phyloP scores from a whole-genome alignment of 2,797 vertebrate genomes.

The Acropternis orthonyx region DNA sequence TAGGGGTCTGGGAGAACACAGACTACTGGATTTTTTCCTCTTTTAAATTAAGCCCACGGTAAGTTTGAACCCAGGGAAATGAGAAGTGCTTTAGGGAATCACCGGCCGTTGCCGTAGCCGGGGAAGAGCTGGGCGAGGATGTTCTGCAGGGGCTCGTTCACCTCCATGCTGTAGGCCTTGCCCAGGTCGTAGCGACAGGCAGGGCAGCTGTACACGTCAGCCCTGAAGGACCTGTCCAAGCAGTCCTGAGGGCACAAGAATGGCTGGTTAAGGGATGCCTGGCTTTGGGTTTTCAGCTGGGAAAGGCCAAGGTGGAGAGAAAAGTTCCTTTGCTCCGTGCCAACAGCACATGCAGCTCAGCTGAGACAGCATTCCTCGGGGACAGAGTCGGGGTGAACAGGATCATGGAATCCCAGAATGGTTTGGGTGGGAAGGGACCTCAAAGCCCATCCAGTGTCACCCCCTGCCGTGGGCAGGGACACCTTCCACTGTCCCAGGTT shows the following conservation, averaged over 20 bases:
- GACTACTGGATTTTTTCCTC: constrained; percentile 12
- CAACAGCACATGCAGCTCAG: background rate
- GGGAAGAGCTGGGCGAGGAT: constrained; percentile 93
- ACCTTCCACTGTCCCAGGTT: rapidly evolving
- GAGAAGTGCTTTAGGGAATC: constrained; percentile 76
- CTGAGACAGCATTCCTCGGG: too few relatives aligned
- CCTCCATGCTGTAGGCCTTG: constrained; percentile 83
- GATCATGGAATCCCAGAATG: background rate
- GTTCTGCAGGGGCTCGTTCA: constrained; percentile 89
- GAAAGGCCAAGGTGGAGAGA: background rate
- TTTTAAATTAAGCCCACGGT: constrained; percentile 70
- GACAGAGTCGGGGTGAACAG: too few relatives aligned
- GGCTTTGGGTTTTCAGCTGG: background rate
- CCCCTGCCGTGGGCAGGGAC: background rate
- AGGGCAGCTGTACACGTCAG: constrained; percentile 93
- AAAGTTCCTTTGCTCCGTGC: background rate
- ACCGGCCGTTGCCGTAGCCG: constrained; percentile 93
- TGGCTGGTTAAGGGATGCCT: too few relatives aligned
- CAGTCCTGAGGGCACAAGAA: constrained; percentile 81
- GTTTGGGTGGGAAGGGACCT: background rate
- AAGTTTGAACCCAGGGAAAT: background rate
- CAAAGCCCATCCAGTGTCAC: background rate
- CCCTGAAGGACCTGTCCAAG: constrained; percentile 93
- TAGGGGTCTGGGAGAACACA: background rate
- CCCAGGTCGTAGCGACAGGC: constrained; percentile 93